A percentile compares a stretch with the other conserved stretches of the same genome.
Conservation (phyloP, 2,797 vertebrate species). For the Lithobates pipiens region DNA sequence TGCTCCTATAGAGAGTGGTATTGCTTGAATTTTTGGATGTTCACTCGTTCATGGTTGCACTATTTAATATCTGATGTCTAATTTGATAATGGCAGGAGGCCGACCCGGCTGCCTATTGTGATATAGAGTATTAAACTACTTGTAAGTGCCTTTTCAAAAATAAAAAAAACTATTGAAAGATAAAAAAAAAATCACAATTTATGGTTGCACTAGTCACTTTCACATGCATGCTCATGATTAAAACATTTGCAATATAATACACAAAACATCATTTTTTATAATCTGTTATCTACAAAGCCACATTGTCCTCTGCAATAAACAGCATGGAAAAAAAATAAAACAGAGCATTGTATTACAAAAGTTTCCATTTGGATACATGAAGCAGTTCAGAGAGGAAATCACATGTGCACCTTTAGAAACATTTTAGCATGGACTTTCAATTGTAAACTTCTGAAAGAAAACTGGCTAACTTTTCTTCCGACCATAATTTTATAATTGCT, state of each 20-base stretch:
- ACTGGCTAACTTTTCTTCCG: conserved; percentile 28
- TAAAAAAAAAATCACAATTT: not conserved
- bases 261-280: not conserved
- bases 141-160: no score
- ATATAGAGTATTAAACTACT: no score
- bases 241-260: conserved; percentile 23
- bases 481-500: conserved; percentile 46
- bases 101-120: no score
- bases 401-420: conserved; percentile 32
- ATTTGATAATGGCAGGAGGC: no score
- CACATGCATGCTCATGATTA: conserved; percentile 10
- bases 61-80: no score
- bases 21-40: no score
- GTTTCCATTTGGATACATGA: conserved; percentile 26
- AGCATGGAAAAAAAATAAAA: conserved; percentile 4
- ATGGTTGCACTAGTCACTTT: not conserved
- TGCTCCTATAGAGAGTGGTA: no score
- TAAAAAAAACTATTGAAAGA: no score
- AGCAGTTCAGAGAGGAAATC: conserved; percentile 28
- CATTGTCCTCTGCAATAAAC: conserved; percentile 18
- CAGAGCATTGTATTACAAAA: conserved; percentile 32
- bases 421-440: conserved; percentile 39
- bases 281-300: conserved; percentile 32
- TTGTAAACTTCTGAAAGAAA: conserved; percentile 40
- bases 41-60: no score